Evolutionary conservation across 2,888 invertebrate species (phyloP).

Genomic region (Drosophila paramelanica): DNA sequence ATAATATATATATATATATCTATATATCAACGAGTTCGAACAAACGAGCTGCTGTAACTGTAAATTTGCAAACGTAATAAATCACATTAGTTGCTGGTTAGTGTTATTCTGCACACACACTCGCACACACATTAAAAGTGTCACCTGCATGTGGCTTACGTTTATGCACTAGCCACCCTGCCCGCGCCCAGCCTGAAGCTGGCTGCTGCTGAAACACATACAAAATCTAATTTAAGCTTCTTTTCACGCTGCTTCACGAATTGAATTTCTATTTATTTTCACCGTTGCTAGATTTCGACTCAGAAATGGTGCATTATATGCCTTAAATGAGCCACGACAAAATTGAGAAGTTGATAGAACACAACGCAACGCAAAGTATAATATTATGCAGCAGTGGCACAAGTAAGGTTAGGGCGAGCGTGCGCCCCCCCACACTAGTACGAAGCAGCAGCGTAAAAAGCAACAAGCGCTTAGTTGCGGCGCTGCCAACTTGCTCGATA

Average conservation of each 20-base stretch:
- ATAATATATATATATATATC: conserved; percentile 5
- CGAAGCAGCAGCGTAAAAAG: conserved; percentile 57
- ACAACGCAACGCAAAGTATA: conserved; percentile 44
- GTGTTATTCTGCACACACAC: conserved; percentile 14
- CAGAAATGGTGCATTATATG: conserved; percentile 49
- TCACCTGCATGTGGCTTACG: conserved; percentile 46
- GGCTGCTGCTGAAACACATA: conserved; percentile 32
- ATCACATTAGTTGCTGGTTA: conserved; percentile 11
- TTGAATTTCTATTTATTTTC: conserved; percentile 48
- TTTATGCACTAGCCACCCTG: conserved; percentile 22
- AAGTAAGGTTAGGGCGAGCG: conserved; percentile 73
- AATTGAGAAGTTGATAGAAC: conserved; percentile 43
- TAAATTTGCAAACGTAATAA: conserved; percentile 10
- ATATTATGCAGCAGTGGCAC: conserved; percentile 72
- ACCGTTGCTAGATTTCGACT: conserved; percentile 18
- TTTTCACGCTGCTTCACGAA: conserved; percentile 49
- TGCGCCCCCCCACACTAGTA: conserved; percentile 54
- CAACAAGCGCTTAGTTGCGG: conserved; percentile 56
- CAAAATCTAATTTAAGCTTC: conserved; percentile 26
- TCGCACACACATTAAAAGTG: conserved; percentile 15
- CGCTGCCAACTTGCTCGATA: conserved; percentile 46
- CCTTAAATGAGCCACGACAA: conserved; percentile 45
- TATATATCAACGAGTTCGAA: conserved; percentile 48
- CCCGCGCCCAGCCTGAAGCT: conserved; percentile 10
- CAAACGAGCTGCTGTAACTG: conserved; percentile 51